phyloP scores from a whole-genome alignment of 1,140 invertebrate genomes.

The Mamestra configurata region DNA sequence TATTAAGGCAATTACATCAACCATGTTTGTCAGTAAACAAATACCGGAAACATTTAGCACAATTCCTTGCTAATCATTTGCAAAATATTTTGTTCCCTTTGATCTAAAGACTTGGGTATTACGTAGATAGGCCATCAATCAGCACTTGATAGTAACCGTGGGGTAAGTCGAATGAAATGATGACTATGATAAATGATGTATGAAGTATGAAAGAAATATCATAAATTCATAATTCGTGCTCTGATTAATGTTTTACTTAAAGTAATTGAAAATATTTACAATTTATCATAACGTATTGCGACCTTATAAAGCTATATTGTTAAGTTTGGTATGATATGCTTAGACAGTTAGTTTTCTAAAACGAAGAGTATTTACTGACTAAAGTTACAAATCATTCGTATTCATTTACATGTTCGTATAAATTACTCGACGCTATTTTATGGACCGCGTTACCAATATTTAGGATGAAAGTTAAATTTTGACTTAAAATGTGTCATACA shows the following conservation, averaged over 20 bases:
- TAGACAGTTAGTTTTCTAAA: constrained; percentile 15
- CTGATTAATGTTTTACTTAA: constrained; percentile 6
- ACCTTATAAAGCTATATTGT: constrained; percentile 61
- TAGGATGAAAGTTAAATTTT: background rate
- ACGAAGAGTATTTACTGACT: constrained; percentile 29
- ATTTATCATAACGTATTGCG: constrained; percentile 40
- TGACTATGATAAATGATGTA: constrained; percentile 23
- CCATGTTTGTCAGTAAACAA: background rate
- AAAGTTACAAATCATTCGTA: constrained; percentile 26
- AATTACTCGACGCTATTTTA: constrained; percentile 35
- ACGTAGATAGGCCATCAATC: background rate
- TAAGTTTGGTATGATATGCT: constrained; percentile 68
- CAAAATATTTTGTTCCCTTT: background rate
- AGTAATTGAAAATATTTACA: constrained; percentile 60
- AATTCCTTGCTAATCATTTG: background rate
- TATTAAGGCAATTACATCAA: background rate
- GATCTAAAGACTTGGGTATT: background rate
- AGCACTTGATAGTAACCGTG: background rate
- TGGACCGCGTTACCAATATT: background rate
- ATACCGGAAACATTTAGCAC: background rate
- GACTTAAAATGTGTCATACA: constrained; percentile 8
- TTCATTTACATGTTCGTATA: constrained; percentile 33
- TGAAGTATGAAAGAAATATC: background rate
- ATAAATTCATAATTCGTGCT: constrained; percentile 18
- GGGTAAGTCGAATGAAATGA: background rate